Base-by-base conservation (phyloP, 2,797 vertebrate genomes). In the Alosa sapidissima region DNA sequence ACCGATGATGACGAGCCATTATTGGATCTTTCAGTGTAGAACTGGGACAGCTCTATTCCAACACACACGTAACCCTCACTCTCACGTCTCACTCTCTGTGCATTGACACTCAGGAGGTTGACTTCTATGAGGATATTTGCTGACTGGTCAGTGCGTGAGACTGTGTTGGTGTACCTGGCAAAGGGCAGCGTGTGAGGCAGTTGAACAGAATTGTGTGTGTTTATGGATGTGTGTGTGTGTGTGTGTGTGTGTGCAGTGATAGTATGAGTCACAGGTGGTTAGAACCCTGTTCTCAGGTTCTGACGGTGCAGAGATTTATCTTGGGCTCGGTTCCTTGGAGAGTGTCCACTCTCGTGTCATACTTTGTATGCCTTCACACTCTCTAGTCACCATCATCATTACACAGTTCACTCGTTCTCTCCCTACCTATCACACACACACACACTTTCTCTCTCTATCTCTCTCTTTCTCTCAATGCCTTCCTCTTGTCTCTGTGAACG, bases 401-500 rank as follows among this genome's bases (percentile, higher is more conserved):
- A 41, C 62, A 51, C 36, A 81, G 52, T 13, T 52, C 52, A 19
- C 52, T 55, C 19, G 81, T 48, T 52, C 47, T 36, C 13, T 41
- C 60, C 24, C 54, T 75, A 24, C 55, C 83, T 82, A 9, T 58
- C 65, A 65, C 54, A 81, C 60, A 21, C 81, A 83, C 52, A 58
- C n/a, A 54, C 47, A 45, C 33, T n/a, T 21, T 54, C 51, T 9
- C 28, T 24, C 2, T 78, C 14, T 84, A 8, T 82, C 75, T 52
- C 81, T 89, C 81, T 41, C n/a, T 13, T 2, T 65, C 24, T 65
- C 21, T 68, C 81, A 47, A 14, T 84, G 72, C 81, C 52, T 86
- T 65, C 88, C 60, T 88, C 87, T 84, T 83, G 83, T 85, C 85
- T 87, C 52, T 75, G 65, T 88, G 89, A 86, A 91, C 90, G 87